Conservation (phyloP, 1,140 invertebrate species). For the Periplaneta americana region DNA sequence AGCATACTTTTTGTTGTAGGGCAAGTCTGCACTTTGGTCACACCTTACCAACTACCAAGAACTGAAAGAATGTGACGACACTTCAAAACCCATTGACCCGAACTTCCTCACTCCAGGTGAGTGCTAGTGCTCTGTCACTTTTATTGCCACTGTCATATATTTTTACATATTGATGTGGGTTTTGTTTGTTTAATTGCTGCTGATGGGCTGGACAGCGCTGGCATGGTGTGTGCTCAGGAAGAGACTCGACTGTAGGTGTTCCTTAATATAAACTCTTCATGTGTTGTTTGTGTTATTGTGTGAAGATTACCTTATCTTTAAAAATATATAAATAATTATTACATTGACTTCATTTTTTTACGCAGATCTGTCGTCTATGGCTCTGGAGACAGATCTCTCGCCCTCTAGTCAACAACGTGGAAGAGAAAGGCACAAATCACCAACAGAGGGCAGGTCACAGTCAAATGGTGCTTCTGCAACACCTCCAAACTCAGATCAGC, state of each 20-base stretch:
- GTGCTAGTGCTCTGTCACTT: slow-evolving; percentile 20
- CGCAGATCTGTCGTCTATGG: slow-evolving; percentile 72
- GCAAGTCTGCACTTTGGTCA: slow-evolving; percentile 92
- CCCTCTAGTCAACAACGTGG: slow-evolving; percentile 32
- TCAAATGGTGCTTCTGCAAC: neutral
- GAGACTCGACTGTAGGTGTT: slow-evolving; percentile 77
- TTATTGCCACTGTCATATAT: neutral
- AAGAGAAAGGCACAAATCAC: slow-evolving; percentile 21
- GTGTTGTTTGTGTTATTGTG: too few species aligned
- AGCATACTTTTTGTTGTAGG: slow-evolving; percentile 40
- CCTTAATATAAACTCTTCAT: too few species aligned
- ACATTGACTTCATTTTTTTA: slow-evolving; percentile 13
- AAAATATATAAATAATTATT: too few species aligned
- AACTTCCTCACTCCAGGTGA: slow-evolving; percentile 79
- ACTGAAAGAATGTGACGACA: slow-evolving; percentile 70
- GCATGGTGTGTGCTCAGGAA: slow-evolving; percentile 87
- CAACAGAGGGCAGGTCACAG: neutral
- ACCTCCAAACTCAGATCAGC: neutral
- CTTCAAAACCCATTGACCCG: slow-evolving; percentile 66
- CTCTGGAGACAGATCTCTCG: slow-evolving; percentile 55
- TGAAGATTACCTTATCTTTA: too few species aligned
- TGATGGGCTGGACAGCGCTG: slow-evolving; percentile 72
- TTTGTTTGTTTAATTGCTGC: slow-evolving; percentile 19
- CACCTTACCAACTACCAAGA: slow-evolving; percentile 88
- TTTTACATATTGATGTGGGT: neutral